Evolutionary conservation across 2,797 vertebrate species (phyloP), one percentile per base, ranked within the genome.

Genomic region (Calcarius lapponicus): DNA sequence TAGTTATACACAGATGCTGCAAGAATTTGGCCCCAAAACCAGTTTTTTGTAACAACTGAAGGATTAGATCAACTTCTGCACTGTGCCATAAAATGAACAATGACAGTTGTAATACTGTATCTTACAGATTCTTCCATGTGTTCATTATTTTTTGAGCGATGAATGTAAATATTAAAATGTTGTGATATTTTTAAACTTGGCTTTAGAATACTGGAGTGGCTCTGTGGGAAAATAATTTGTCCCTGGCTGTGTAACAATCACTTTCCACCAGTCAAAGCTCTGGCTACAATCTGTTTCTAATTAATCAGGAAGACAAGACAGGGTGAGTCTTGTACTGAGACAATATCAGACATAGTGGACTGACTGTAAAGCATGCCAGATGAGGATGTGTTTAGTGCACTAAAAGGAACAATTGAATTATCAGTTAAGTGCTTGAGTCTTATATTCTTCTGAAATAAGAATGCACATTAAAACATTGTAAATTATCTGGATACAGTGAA

Each of bases 141-240:
- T 75, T 95, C 74, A n/a, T 91, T 91, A 94, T 69, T 82, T 93
- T 94, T 89, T 94, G 20, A 87, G 58, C 1, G 2, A 91, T 95
- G 69, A 93, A 95, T 91, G 89, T 92, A 96, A 93, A 92, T 94
- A 95, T 83, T 93, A 95, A 95, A 95, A 92, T 90, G 62, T 20
- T 11, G 7, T 57, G 89, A 67, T 97, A 97, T 97, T 97, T 96
- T 96, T 95, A 95, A 97, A 96, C 90, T 96, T 95, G 95, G 83
- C 93, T 93, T 90, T 91, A 83, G 92, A 92, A 74, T 89, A 79
- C 84, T 95, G 66, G 53, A 95, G 67, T 85, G 80, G 67, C 57
- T 96, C 95, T 97, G 93, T 97, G 96, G 96, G 96, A 96, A 97
- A 96, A 97, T 96, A 82, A 95, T 96, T 93, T 95, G 88, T 96